These are phyloP conservation scores for Etheostoma perlongum DNA, from an alignment of 2,797 vertebrate genomes.

Conservation along the genomic window DNA sequence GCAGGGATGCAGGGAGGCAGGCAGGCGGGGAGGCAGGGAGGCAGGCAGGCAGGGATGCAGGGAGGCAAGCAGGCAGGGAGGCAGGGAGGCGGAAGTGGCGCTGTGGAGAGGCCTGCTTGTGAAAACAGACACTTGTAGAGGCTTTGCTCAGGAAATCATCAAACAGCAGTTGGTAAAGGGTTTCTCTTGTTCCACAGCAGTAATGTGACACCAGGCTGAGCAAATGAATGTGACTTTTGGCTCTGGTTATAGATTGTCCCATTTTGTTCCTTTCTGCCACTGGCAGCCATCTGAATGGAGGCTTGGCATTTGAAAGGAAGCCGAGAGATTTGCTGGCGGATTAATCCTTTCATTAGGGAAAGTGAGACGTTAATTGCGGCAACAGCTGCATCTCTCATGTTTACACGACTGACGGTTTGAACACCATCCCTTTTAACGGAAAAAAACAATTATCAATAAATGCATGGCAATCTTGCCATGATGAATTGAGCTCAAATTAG, in stretches of 20 bases:
- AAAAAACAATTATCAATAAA: constrained; percentile 90
- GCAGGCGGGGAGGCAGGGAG: constrained; percentile 8
- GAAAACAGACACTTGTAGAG: constrained; percentile 66
- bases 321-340: constrained; percentile 85
- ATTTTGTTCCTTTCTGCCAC: constrained; percentile 83
- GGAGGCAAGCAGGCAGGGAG: constrained; percentile 10
- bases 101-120: constrained; percentile 56
- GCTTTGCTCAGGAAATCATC: constrained; percentile 79
- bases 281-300: constrained; percentile 82
- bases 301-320: constrained; percentile 84
- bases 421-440: constrained; percentile 81
- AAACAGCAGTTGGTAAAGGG: constrained; percentile 81
- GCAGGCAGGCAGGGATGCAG: constrained; percentile 11
- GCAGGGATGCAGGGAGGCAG: background rate
- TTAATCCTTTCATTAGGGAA: constrained; percentile 89
- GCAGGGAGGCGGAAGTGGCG: constrained; percentile 35
- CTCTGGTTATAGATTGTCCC: constrained; percentile 81
- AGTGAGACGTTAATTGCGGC: constrained; percentile 89
- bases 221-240: constrained; percentile 82
- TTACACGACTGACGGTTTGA: constrained; percentile 82
- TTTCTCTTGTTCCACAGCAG: constrained; percentile 75
- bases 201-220: constrained; percentile 78
- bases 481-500: constrained; percentile 86
- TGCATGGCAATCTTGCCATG: constrained; percentile 83
- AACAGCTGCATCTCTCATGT: constrained; percentile 88